phyloP scores from a whole-genome alignment of 2,797 vertebrate genomes.

The Florisuga fusca region DNA sequence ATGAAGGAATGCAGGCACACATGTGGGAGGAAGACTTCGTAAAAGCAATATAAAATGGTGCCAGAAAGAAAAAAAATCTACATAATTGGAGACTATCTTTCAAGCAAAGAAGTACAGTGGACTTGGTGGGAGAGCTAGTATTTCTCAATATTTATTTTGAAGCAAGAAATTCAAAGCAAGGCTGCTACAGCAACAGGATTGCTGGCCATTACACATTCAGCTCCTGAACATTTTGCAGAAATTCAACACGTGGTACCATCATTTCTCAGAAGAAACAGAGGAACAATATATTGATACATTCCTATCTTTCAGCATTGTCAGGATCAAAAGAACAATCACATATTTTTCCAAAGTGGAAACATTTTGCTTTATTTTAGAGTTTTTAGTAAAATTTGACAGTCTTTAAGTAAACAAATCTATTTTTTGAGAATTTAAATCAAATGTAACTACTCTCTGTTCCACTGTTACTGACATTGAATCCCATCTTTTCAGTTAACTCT shows the following conservation, averaged over 20 bases:
- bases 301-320: neutral
- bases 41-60: neutral
- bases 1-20: neutral
- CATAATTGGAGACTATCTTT: neutral
- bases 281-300: neutral
- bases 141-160: neutral
- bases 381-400: neutral
- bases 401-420: neutral
- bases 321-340: neutral
- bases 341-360: neutral
- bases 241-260: neutral
- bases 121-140: neutral
- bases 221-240: neutral
- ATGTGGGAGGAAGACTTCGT: neutral
- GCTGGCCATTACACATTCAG: neutral
- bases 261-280: neutral
- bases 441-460: neutral
- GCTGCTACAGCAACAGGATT: neutral
- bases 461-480: neutral
- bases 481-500: neutral
- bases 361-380: neutral
- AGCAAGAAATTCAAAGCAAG: neutral
- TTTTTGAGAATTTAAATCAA: neutral
- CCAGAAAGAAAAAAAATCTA: neutral
- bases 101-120: neutral